Conservation (phyloP, 1,140 invertebrate genomes). For the Cotesia glomerata region DNA sequence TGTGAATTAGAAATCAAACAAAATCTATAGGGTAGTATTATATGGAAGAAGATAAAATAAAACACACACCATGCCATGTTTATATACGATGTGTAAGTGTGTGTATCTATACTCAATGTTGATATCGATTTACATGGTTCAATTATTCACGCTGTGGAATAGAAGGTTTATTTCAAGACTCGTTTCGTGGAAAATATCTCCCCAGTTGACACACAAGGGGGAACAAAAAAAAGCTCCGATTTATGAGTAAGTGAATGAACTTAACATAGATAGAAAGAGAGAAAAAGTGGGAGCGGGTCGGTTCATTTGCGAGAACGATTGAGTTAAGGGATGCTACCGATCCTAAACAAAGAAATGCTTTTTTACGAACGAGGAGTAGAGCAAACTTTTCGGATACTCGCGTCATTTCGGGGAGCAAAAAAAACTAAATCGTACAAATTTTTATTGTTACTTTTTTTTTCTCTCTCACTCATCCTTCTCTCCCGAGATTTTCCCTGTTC, state of each 20-base stretch:
- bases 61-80: too few relatives aligned
- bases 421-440: constrained; percentile 36
- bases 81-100: background rate
- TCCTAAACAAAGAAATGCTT: constrained; percentile 30
- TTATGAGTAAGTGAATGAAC: constrained; percentile 1
- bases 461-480: constrained; percentile 28
- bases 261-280: background rate
- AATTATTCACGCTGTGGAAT: background rate
- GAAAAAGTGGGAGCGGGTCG: background rate
- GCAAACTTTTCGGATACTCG: background rate
- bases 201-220: background rate
- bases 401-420: background rate
- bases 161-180: constrained; percentile 1
- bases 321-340: constrained; percentile 22
- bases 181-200: background rate
- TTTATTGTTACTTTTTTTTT: constrained; percentile 45
- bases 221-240: background rate
- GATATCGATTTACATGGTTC: background rate
- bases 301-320: constrained; percentile 29
- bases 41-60: too few relatives aligned
- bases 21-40: background rate
- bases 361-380: background rate
- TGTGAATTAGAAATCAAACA: background rate
- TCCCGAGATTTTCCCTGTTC: background rate
- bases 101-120: background rate